A percentile compares a stretch with the other conserved stretches of the same genome.
Evolutionary conservation across 2,888 invertebrate species (phyloP).

Genomic region (Limnephilus marmoratus): DNA sequence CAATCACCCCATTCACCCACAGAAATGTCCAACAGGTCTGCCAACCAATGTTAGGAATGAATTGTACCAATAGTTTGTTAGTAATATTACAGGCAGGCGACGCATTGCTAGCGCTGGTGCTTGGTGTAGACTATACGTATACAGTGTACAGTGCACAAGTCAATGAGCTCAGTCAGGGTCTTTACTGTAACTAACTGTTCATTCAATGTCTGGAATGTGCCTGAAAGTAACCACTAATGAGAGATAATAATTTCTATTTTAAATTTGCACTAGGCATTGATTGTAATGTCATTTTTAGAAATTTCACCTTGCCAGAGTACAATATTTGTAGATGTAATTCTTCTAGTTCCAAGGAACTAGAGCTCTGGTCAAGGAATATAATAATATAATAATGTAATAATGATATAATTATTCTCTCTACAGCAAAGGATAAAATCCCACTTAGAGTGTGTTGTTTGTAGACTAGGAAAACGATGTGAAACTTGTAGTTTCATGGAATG

Average conservation of each 20-base stretch:
- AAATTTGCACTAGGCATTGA: neutral
- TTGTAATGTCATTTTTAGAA: neutral
- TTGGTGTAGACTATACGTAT: too few relatives aligned
- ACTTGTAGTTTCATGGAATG: constrained; percentile 6
- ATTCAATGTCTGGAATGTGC: constrained; percentile 33
- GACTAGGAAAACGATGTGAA: constrained; percentile 19
- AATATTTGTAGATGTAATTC: neutral
- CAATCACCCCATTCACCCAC: neutral
- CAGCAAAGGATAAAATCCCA: neutral
- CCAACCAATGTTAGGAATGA: constrained; percentile 4
- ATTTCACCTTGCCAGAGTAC: neutral
- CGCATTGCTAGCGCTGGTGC: neutral
- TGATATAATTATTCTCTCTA: neutral
- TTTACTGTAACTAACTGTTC: neutral
- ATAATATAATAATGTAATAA: neutral
- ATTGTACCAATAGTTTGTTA: neutral
- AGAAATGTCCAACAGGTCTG: constrained; percentile 7
- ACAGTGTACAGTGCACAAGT: neutral
- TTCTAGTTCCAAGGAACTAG: neutral
- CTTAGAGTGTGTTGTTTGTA: constrained; percentile 16
- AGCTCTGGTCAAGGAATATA: neutral
- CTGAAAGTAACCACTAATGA: constrained; percentile 7
- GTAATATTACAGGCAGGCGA: neutral
- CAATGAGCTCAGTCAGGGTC: neutral
- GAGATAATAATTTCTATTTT: neutral